Base-by-base conservation (phyloP, 2,888 invertebrate species). In the Torymus auratus region DNA sequence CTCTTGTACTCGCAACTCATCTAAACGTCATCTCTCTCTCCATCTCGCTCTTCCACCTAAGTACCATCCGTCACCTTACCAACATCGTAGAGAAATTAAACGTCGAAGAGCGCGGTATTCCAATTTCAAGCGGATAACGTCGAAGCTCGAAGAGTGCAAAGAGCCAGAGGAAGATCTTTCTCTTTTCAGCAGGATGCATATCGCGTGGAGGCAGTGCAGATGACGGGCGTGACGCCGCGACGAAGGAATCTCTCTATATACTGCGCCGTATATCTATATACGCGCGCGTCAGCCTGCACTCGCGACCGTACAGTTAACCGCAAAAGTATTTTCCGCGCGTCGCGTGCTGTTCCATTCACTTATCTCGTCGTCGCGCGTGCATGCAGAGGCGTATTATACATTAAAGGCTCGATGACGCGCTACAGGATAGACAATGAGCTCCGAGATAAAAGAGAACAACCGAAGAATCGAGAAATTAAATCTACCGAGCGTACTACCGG, bases 171-270 rank as follows among this genome's bases (percentile, higher is more conserved):
- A 50, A 23, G 81, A 72, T 77, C 77, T 81, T 77, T 81, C 81
- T 77, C 81, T 77, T 81, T 81, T 77, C 67, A 1, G 20, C 55
- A 64, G 78, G 41, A 41, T 10, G 41, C 7, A 41, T 41, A 41
- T 7, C 41, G 5, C 41, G 41, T 41, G 41, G 67, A 23, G 20
- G 50, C 41, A 11, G 72, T 52, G n/a, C 69, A 61, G 65, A 56
- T 65, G 77, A 65, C 78, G 65, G 77, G 73, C 73, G 73, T 73
- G 73, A 65, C 68, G 53, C 20, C 15, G 64, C 71, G 75, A 52
- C 58, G 15, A 55, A 81, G 71, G 78, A 81, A 81, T 81, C 81
- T 67, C 41, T 41, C 41, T 41, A 5, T 41, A 41, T 41, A 41
- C 41, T 41, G 41, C 41, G 41, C 41, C 41, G 41, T 41, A 4